phyloP scores from a whole-genome alignment of 2,113 vertebrate species.

The Heterochromis multidens region DNA sequence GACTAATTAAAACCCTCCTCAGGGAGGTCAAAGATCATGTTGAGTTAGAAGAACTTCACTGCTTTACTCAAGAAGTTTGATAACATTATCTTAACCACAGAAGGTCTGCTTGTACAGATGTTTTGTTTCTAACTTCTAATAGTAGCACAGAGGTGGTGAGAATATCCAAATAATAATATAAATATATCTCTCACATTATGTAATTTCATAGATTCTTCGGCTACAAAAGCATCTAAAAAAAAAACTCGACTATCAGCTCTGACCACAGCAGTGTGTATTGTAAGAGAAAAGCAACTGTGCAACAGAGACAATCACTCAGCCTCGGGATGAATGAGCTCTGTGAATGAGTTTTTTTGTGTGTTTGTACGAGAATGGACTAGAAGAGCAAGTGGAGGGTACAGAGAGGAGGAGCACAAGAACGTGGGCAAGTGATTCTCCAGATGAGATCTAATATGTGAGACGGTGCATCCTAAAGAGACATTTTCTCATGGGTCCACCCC shows the following conservation, averaged over 20 bases:
- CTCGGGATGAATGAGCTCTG: slow-evolving; percentile 56
- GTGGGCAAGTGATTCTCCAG: slow-evolving; percentile 73
- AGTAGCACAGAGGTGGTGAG: background rate
- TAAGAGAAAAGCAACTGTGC: background rate
- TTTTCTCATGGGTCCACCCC: slow-evolving; percentile 76
- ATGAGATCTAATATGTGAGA: slow-evolving; percentile 81
- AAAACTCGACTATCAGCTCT: background rate
- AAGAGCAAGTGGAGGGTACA: slow-evolving; percentile 65
- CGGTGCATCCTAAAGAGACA: slow-evolving; percentile 75
- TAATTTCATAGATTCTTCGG: background rate
- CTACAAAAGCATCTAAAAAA: background rate
- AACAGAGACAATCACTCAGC: slow-evolving; percentile 46
- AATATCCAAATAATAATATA: background rate
- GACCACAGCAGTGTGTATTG: background rate
- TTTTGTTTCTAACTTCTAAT: background rate
- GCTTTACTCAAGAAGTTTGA: background rate
- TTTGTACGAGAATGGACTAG: slow-evolving; percentile 37
- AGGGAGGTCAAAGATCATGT: slow-evolving; percentile 1
- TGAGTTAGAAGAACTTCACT: background rate
- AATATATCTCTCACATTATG: background rate
- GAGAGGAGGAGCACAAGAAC: slow-evolving; percentile 55
- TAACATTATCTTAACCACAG: background rate
- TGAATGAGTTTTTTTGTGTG: slow-evolving; percentile 3
- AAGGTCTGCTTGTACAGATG: background rate
- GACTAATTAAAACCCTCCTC: background rate